phyloP scores from a whole-genome alignment of 2,797 vertebrate genomes.

The Dicrostonyx torquatus region DNA sequence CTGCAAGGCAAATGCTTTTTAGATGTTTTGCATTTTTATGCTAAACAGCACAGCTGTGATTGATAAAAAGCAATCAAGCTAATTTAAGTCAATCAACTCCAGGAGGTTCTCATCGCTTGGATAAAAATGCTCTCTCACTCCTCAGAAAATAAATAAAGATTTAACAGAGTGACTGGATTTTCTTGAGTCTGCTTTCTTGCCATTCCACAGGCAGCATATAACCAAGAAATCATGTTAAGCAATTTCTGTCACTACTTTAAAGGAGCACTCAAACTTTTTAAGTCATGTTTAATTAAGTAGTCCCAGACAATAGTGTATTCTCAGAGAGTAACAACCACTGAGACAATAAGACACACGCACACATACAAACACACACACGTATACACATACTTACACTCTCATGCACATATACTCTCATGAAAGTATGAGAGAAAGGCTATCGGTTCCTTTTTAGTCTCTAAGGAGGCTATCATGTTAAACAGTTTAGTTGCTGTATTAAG shows the following conservation, averaged over 20 bases:
- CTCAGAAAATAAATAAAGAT: constrained; percentile 85
- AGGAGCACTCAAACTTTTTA: constrained; percentile 54
- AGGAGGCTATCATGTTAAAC: constrained; percentile 60
- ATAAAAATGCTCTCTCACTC: constrained; percentile 86
- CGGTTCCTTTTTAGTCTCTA: constrained; percentile 52
- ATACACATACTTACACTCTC: neutral
- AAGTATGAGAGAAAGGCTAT: constrained; percentile 38
- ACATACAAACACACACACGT: neutral
- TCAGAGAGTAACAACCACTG: constrained; percentile 38
- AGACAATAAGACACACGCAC: neutral
- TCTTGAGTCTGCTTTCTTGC: constrained; percentile 73
- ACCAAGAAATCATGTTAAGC: constrained; percentile 76
- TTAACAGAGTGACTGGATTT: constrained; percentile 80
- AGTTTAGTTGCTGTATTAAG: constrained; percentile 70
- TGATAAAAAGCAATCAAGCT: constrained; percentile 90
- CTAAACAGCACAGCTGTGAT: constrained; percentile 88
- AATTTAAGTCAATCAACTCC: constrained; percentile 90
- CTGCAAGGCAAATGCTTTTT: constrained; percentile 89
- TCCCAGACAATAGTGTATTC: constrained; percentile 14
- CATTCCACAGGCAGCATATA: constrained; percentile 64
- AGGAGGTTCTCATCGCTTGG: constrained; percentile 89
- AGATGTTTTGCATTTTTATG: constrained; percentile 90
- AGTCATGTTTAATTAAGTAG: constrained; percentile 71
- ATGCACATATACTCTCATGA: neutral
- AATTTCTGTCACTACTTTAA: constrained; percentile 72